A percentile compares a stretch with the other conserved stretches of the same genome.
Conservation (phyloP, 2,113 vertebrate species). For the Salvelinus fontinalis region DNA sequence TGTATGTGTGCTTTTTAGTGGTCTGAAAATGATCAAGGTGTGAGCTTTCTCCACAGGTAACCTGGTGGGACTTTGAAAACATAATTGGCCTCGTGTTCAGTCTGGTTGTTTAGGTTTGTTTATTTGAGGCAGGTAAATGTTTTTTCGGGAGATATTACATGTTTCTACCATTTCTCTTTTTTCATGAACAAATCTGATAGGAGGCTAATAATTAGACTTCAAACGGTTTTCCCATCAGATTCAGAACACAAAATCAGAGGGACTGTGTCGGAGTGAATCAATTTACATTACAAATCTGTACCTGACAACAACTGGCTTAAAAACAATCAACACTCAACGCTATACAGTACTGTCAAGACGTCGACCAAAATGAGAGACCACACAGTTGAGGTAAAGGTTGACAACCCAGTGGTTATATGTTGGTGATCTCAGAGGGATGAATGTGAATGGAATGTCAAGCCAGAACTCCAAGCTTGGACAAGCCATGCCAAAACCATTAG, state of each 20-base stretch:
- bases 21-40: no score
- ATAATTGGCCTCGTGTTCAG: neutral
- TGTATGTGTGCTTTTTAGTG: no score
- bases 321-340: neutral
- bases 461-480: conserved; percentile 34
- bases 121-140: neutral
- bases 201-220: neutral
- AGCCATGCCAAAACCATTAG: conserved; percentile 49
- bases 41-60: neutral
- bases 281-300: neutral
- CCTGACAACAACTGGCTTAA: neutral
- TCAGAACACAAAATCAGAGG: neutral
- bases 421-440: conserved; percentile 16
- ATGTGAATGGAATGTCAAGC: conserved; percentile 44
- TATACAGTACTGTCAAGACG: neutral
- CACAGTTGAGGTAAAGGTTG: conserved; percentile 30
- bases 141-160: neutral
- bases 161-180: neutral
- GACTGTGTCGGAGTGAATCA: neutral
- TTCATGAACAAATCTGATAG: neutral
- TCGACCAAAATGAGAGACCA: neutral
- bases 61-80: neutral
- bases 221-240: neutral
- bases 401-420: conserved; percentile 49
- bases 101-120: neutral